Conservation (phyloP, 2,797 vertebrate species). For the Schizothorax lantsangensis region DNA sequence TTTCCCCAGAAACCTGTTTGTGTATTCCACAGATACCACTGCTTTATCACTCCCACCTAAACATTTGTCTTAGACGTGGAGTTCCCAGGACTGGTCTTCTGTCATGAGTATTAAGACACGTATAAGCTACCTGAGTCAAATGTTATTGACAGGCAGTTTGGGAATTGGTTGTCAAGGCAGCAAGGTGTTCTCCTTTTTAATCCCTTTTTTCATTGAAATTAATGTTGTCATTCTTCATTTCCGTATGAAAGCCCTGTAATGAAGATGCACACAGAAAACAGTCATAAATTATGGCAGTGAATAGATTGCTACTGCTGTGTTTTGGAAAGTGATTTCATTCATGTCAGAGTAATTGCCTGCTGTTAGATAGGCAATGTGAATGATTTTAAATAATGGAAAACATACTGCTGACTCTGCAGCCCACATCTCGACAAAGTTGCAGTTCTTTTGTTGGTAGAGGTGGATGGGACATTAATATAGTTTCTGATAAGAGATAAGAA, state of each 20-base stretch:
- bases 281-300: conserved; percentile 57
- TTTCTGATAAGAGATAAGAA: not conserved
- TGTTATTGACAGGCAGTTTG: conserved; percentile 41
- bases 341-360: conserved; percentile 50
- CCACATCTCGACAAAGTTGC: not conserved
- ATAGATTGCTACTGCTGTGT: conserved; percentile 55
- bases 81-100: conserved; percentile 27
- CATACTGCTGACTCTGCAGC: conserved; percentile 36
- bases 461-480: not conserved
- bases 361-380: conserved; percentile 52
- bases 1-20: conserved; percentile 42
- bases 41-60: conserved; percentile 36
- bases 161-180: conserved; percentile 25
- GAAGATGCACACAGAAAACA: conserved; percentile 50
- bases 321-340: conserved; percentile 56
- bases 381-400: conserved; percentile 55
- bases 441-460: not conserved
- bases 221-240: conserved; percentile 56
- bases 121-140: conserved; percentile 12
- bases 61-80: conserved; percentile 19
- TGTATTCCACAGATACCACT: conserved; percentile 27
- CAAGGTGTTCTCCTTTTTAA: conserved; percentile 29
- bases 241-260: conserved; percentile 48
- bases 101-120: conserved; percentile 23
- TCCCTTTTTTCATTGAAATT: conserved; percentile 52